Evolutionary conservation across 2,797 vertebrate genomes (phyloP).

Genomic region (Sorex maritimensis): DNA sequence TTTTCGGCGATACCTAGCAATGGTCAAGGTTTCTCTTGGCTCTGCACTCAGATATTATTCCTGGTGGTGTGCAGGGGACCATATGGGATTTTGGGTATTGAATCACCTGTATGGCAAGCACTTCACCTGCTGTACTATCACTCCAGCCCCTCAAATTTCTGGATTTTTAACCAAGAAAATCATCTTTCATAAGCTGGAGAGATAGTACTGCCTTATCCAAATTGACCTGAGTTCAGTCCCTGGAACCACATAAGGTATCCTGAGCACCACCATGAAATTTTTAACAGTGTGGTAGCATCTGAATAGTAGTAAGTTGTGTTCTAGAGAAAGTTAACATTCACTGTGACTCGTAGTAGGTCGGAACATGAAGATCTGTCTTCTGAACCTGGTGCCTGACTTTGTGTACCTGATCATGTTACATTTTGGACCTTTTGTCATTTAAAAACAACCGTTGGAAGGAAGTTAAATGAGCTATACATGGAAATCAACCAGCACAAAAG

Average conservation of each 20-base stretch:
- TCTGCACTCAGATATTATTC: too few relatives aligned
- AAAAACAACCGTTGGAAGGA: slow-evolving; percentile 6
- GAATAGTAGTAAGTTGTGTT: slow-evolving; percentile 13
- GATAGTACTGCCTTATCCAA: too few relatives aligned
- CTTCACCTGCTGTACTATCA: too few relatives aligned
- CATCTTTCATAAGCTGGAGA: too few relatives aligned
- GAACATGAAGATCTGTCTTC: slow-evolving; percentile 37
- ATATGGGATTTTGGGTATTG: too few relatives aligned
- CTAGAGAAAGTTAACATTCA: slow-evolving; percentile 35
- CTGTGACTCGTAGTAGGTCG: background rate
- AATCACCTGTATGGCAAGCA: background rate
- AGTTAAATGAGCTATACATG: slow-evolving; percentile 38
- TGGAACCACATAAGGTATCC: too few relatives aligned
- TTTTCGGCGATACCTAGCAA: too few relatives aligned
- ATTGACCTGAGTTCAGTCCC: too few relatives aligned
- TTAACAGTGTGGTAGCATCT: background rate
- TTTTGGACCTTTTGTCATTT: slow-evolving; percentile 66
- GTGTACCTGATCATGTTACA: slow-evolving; percentile 45
- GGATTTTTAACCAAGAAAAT: background rate
- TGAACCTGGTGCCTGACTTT: slow-evolving; percentile 44
- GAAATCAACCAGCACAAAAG: slow-evolving; percentile 50
- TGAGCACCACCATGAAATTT: too few relatives aligned
- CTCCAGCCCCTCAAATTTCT: too few relatives aligned
- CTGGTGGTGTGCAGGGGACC: too few relatives aligned
- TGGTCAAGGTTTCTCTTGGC: too few relatives aligned